phyloP scores from a whole-genome alignment of 2,888 invertebrate genomes.

The Eupeodes luniger region DNA sequence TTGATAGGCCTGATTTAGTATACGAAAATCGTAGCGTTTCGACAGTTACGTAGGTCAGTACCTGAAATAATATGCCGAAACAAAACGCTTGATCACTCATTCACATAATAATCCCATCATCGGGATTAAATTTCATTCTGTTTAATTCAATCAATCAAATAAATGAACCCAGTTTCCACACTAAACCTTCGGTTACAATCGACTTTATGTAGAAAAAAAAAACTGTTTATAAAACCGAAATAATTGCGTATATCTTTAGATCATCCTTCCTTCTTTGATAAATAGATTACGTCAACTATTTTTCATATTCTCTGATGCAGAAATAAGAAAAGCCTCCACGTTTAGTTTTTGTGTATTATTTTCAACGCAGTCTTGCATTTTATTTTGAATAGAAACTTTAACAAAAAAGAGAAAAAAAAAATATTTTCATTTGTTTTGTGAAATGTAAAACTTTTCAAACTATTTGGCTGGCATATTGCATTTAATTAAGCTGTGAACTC shows the following conservation, averaged over 20 bases:
- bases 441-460: conserved; percentile 32
- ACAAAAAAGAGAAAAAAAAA: neutral
- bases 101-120: too few species aligned
- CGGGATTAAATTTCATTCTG: too few species aligned
- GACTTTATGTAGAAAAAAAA: too few species aligned
- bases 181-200: too few species aligned
- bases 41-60: too few species aligned
- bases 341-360: neutral
- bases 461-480: conserved; percentile 34
- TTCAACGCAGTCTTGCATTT: conserved; percentile 16
- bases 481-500: conserved; percentile 37
- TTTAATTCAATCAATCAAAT: too few species aligned
- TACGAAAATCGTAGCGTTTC: too few species aligned
- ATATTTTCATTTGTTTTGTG: conserved; percentile 17
- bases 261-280: neutral
- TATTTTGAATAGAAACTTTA: conserved; percentile 8
- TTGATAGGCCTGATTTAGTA: too few species aligned
- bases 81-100: too few species aligned
- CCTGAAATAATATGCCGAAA: too few species aligned
- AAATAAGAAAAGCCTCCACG: conserved; percentile 15
- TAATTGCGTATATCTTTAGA: neutral
- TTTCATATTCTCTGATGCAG: conserved; percentile 16
- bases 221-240: too few species aligned
- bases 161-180: too few species aligned
- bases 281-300: neutral